Conservation (phyloP, 2,113 vertebrate genomes). For the Pardalotus punctatus region DNA sequence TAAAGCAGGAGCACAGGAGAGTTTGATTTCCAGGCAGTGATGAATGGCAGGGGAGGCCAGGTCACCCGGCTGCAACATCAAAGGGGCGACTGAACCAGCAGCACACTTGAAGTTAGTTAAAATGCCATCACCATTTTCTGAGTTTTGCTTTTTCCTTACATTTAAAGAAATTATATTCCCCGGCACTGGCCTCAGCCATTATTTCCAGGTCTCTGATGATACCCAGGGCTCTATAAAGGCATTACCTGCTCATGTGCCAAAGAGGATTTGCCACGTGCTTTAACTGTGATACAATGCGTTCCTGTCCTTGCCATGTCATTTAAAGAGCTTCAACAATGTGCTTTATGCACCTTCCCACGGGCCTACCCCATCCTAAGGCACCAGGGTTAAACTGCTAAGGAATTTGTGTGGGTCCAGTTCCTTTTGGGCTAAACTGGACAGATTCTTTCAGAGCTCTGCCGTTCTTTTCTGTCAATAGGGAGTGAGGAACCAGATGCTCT, state of each 20-base stretch:
- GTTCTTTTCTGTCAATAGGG: background rate
- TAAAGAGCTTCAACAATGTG: rapidly evolving
- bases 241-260: background rate
- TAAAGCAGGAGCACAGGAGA: slow-evolving; percentile 18
- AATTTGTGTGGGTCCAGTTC: background rate
- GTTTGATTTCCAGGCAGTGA: slow-evolving; percentile 55
- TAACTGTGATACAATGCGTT: background rate
- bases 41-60: slow-evolving; percentile 55
- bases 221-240: background rate
- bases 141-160: slow-evolving; percentile 45
- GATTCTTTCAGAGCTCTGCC: background rate
- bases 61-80: slow-evolving; percentile 60
- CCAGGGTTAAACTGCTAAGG: background rate
- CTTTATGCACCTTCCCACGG: background rate
- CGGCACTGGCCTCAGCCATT: slow-evolving; percentile 14
- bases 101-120: slow-evolving; percentile 63
- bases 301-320: background rate
- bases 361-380: background rate
- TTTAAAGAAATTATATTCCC: slow-evolving; percentile 55
- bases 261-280: background rate
- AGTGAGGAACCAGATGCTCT: background rate
- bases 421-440: background rate
- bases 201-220: background rate
- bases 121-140: slow-evolving; percentile 44
- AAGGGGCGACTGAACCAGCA: slow-evolving; percentile 45